Conservation (phyloP, 2,888 invertebrate genomes). For the Ryuthela nishihirai region DNA sequence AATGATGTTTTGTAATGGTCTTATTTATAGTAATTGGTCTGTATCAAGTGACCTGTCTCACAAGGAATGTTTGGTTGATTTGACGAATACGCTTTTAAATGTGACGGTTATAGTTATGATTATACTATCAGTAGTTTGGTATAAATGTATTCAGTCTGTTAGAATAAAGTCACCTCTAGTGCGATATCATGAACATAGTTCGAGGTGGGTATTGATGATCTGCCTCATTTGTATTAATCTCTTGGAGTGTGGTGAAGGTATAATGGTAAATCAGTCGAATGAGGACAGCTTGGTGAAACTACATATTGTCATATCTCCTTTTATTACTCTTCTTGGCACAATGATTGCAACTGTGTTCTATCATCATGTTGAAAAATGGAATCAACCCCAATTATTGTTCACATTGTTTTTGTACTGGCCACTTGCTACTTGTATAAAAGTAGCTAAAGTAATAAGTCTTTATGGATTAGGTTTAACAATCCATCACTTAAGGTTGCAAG, state of each 20-base stretch:
- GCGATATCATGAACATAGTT: constrained; percentile 29
- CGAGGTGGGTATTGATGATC: constrained; percentile 26
- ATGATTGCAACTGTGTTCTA: constrained; percentile 27
- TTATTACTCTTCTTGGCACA: constrained; percentile 11
- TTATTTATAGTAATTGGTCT: constrained; percentile 8
- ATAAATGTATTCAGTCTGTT: constrained; percentile 12
- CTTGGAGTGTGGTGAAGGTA: constrained; percentile 28
- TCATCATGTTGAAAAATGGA: constrained; percentile 27
- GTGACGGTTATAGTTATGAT: constrained; percentile 15
- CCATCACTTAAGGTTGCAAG: constrained; percentile 19
- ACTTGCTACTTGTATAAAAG: constrained; percentile 14
- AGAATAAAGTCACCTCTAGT: constrained; percentile 16
- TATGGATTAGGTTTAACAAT: constrained; percentile 25
- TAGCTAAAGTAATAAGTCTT: constrained; percentile 27
- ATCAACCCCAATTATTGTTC: constrained; percentile 25
- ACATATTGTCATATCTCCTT: constrained; percentile 23
- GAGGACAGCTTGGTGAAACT: not conserved
- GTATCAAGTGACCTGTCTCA: constrained; percentile 1
- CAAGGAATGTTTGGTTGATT: constrained; percentile 31
- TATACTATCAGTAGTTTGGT: constrained; percentile 10
- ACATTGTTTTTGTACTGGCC: constrained; percentile 34
- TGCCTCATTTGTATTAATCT: constrained; percentile 19
- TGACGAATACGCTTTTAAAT: constrained; percentile 20
- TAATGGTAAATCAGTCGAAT: constrained; percentile 25
- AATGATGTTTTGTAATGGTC: constrained; percentile 16